Conservation (phyloP, 2,113 vertebrate genomes). For the Smithornis capensis region DNA sequence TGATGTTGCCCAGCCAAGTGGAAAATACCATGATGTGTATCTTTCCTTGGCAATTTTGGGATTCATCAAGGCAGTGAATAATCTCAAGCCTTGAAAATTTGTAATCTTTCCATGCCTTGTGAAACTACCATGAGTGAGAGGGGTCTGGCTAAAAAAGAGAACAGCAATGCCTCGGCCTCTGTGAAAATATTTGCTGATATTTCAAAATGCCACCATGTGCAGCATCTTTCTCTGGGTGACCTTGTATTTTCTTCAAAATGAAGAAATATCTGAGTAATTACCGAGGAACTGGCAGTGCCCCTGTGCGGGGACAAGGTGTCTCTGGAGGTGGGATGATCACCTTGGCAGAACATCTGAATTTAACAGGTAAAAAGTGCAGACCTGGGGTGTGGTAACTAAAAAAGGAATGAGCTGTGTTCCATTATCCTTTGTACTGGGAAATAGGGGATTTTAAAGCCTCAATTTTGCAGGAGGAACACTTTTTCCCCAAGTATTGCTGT, state of each 20-base stretch:
- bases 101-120: neutral
- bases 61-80: neutral
- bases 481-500: neutral
- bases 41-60: neutral
- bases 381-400: neutral
- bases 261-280: neutral
- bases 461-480: neutral
- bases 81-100: neutral
- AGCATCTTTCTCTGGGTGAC: neutral
- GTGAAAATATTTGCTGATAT: neutral
- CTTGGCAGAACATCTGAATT: neutral
- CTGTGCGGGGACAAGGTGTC: neutral
- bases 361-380: fast-evolving
- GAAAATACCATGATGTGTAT: neutral
- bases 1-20: neutral
- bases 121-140: neutral
- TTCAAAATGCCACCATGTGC: neutral
- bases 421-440: neutral
- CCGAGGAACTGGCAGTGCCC: neutral
- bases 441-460: neutral
- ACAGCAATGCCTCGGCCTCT: neutral
- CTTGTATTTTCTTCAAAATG: neutral
- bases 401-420: neutral
- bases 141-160: neutral
- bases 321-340: neutral